Evolutionary conservation across 1,140 invertebrate species (phyloP).

Genomic region (Bombyx mori): ASM3026992v2 NC_085129.1:5890501-5891000

Average conservation of each 20-base stretch:
- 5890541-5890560: not conserved
- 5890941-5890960: not conserved
- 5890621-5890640: conserved; percentile 24
- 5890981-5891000: not conserved
- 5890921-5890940: not conserved
- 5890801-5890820: no score
- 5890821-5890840: no score
- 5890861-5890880: not conserved
- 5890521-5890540: not conserved
- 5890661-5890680: no score
- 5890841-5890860: no score
- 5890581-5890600: conserved; percentile 31
- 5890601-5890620: conserved; percentile 22
- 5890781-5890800: no score
- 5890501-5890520: no score
- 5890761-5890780: no score
- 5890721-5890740: no score
- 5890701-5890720: no score
- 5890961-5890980: not conserved
- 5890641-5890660: no score
- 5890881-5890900: not conserved
- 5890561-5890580: conserved; percentile 9
- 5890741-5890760: no score
- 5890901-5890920: not conserved
- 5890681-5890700: no score